Evolutionary conservation across 2,797 vertebrate genomes (phyloP).

Genomic region (Epinephelus coioides): DNA sequence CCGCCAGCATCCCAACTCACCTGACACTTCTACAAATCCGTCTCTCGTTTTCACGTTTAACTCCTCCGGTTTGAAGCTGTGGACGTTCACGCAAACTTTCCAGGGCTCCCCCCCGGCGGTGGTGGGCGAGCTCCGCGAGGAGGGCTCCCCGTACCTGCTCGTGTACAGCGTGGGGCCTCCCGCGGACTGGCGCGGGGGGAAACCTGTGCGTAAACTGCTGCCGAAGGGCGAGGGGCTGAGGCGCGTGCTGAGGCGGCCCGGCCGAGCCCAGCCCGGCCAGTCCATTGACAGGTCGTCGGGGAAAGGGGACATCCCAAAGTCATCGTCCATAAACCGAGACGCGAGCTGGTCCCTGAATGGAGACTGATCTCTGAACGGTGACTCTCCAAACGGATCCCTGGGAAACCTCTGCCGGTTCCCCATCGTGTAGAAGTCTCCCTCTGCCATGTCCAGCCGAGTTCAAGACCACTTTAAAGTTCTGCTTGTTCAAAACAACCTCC

Average conservation of each 20-base stretch:
- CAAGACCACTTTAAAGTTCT: conserved; percentile 23
- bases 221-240: conserved; percentile 89
- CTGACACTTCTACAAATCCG: conserved; percentile 97
- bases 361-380: conserved; percentile 76
- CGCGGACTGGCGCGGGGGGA: conserved; percentile 82
- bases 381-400: conserved; percentile 89
- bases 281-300: conserved; percentile 92
- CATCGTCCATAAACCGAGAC: conserved; percentile 94
- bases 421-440: conserved; percentile 87
- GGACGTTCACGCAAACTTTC: conserved; percentile 99
- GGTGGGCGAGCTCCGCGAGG: conserved; percentile 85
- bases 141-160: conserved; percentile 87
- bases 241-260: conserved; percentile 82
- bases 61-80: conserved; percentile 97
- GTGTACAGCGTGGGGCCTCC: conserved; percentile 83
- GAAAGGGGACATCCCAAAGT: conserved; percentile 94
- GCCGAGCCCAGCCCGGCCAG: conserved; percentile 96
- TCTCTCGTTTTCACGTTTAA: conserved; percentile 95
- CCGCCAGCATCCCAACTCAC: conserved; percentile 82
- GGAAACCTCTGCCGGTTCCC: conserved; percentile 89
- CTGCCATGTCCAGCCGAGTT: conserved; percentile 79
- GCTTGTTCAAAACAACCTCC: not conserved
- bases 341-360: conserved; percentile 90
- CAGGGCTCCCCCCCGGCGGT: conserved; percentile 92
- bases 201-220: conserved; percentile 86